Evolutionary conservation across 2,113 vertebrate species (phyloP), one percentile per base, ranked within the genome.

Genomic region (Sinocyclocheilus grahami): DNA sequence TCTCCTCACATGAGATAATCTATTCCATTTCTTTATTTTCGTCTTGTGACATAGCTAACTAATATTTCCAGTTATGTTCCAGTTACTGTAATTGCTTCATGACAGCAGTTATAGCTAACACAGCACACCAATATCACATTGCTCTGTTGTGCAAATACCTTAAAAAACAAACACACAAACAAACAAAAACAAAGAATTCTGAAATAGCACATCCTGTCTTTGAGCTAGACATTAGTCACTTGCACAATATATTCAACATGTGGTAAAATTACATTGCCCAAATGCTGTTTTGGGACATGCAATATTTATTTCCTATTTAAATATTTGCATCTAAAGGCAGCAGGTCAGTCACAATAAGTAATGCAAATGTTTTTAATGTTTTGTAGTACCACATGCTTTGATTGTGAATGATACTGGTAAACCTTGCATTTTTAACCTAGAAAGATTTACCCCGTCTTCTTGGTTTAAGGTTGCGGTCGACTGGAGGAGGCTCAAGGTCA

Each of bases 381-480:
- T 76, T 76, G 24, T 51, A 53, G 24, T 53, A 10, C 24, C 6
- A 5, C 24, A 14, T 77, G 24, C 46, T 77, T 77, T 77, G 42
- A 76, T 51, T 53, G 13, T 3, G 1, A 75, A 76, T 62, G 20
- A 62, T 6, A 37, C 39, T 27, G 37, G 12, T 65, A 60, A 30
- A 27, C 60, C 18, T n/a, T 48, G 53, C 42, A 33, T 22, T 42
- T 42, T 39, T 46, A 39, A 65, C 4, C 9, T 13, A 58, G 63
- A 27, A 53, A 74, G 18, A 78, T 89, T 96, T 92, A 99, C 98
- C 89, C 95, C 96, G 97, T 89, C 95, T 96, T 0, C 96, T 96
- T 77, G 98, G 98, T 87, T 99, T 99, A 78, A 99, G 97, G 86
- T 98, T 96, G 62, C 98, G 95, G 88, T 99, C 97, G 86, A 99